phyloP scores from a whole-genome alignment of 2,888 invertebrate genomes.

The Hoplodrina blanda region DNA sequence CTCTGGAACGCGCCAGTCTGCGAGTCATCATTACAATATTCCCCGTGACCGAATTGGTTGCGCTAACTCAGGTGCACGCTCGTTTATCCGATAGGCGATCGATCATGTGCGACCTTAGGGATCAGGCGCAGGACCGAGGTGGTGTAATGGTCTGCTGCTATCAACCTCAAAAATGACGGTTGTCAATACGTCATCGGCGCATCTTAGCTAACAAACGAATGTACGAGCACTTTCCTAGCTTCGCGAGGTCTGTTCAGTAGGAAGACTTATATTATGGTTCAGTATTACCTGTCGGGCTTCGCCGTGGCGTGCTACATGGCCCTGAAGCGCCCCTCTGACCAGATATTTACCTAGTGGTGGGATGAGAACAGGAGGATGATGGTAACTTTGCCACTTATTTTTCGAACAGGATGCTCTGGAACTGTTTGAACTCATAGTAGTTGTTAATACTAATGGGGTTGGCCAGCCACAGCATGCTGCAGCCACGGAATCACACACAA shows the following conservation, averaged over 20 bases:
- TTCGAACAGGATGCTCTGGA: slow-evolving; percentile 67
- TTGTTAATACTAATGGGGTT: slow-evolving; percentile 76
- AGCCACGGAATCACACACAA: slow-evolving; percentile 29
- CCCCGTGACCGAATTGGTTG: too few species aligned
- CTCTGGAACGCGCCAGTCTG: slow-evolving; percentile 8
- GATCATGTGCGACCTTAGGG: background rate
- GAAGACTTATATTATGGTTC: background rate
- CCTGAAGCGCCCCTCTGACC: background rate
- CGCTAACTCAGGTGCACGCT: too few species aligned
- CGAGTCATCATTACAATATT: background rate
- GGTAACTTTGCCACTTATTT: slow-evolving; percentile 61
- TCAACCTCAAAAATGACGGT: background rate
- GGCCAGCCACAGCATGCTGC: slow-evolving; percentile 70
- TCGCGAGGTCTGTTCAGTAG: background rate
- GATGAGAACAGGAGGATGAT: slow-evolving; percentile 28
- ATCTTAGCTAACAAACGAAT: too few species aligned
- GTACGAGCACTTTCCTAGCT: background rate
- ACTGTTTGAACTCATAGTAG: slow-evolving; percentile 80
- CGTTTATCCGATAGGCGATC: too few species aligned
- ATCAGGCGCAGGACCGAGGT: background rate
- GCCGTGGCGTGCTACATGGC: background rate
- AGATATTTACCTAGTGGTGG: slow-evolving; percentile 35
- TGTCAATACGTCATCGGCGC: background rate
- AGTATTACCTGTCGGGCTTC: background rate
- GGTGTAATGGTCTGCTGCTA: background rate